These are phyloP conservation scores for Drosophila lutescens DNA, from an alignment of 2,888 invertebrate genomes.

Conservation along the genomic window DNA sequence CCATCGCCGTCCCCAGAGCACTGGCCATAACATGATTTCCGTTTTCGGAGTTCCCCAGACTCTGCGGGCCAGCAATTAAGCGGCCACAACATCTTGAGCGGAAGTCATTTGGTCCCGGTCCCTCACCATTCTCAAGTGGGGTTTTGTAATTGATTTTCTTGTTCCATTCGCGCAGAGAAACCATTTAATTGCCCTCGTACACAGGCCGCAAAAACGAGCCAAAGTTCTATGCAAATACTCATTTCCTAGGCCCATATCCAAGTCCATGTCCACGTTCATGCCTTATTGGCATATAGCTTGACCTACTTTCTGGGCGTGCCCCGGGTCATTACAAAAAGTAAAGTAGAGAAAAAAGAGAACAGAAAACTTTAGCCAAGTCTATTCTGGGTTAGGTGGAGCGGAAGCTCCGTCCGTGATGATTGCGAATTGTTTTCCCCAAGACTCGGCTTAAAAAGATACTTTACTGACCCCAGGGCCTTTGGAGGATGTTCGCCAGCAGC, in stretches of 20 bases:
- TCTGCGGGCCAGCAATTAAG: slow-evolving; percentile 52
- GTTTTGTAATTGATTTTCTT: slow-evolving; percentile 65
- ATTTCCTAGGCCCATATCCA: slow-evolving; percentile 57
- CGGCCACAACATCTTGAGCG: slow-evolving; percentile 63
- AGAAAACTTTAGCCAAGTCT: slow-evolving; percentile 49
- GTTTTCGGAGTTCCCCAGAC: slow-evolving; percentile 56
- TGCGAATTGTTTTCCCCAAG: slow-evolving; percentile 47
- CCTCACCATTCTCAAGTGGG: slow-evolving; percentile 51
- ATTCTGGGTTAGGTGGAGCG: slow-evolving; percentile 37
- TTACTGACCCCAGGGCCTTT: slow-evolving; percentile 10
- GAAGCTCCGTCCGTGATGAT: slow-evolving; percentile 21
- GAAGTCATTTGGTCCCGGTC: slow-evolving; percentile 72
- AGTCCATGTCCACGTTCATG: slow-evolving; percentile 31
- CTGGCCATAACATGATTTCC: slow-evolving; percentile 71
- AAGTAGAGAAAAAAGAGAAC: not conserved
- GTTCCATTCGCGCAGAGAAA: slow-evolving; percentile 26
- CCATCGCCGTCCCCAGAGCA: slow-evolving; percentile 43
- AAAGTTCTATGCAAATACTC: slow-evolving; percentile 74
- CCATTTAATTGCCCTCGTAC: slow-evolving; percentile 65
- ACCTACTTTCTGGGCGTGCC: slow-evolving; percentile 59
- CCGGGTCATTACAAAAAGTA: slow-evolving; percentile 54
- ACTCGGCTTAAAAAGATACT: slow-evolving; percentile 47
- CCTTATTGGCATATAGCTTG: slow-evolving; percentile 71
- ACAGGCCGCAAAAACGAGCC: slow-evolving; percentile 66
- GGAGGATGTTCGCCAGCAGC: slow-evolving; percentile 36